Evolutionary conservation across 37 sponge, comb jelly and placozoan species (phyloP), one percentile per base, ranked within the genome.

Genomic region (Halichondria panicea): DNA sequence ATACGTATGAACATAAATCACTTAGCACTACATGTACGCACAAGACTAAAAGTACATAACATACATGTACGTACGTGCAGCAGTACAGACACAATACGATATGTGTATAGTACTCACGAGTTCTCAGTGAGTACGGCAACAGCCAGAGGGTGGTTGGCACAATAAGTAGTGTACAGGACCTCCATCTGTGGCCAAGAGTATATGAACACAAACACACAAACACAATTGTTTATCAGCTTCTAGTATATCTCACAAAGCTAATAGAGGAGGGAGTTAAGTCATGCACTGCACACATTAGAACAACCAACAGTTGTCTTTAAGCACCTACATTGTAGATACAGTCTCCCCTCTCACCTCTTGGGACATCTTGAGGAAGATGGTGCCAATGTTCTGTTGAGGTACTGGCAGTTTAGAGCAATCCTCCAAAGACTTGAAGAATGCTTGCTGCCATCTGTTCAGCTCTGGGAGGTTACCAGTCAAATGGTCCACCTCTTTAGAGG

Each of bases 101-200:
- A 48, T n/a, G n/a, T n/a, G n/a, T n/a, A n/a, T n/a, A n/a, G n/a
- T 25, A 81, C 86, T 84, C 66, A 93, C 94, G 91, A 90, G 71
- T 95, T 95, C 43, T 95, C 96, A 37, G 96, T 95, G 22, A 95
- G 75, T 11, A 95, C 76, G 27, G 96, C 92, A 15, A 95, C 89
- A 32, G 96, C 96, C 53, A 68, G 81, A 0, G 96, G 96, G 52
- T 95, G 96, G 72, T 88, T 91, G 66, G 89, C 68, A 60, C 88
- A 88, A 31, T 88, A 95, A 5, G 75, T 33, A 13, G 71, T 39
- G 37, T 95, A 88, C 28, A 95, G 71, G 34, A 11, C 31, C 63
- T 88, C 86, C 50, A 95, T 63, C 91, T 95, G 74, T n/a, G n/a
- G n/a, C n/a, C n/a, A n/a, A n/a, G n/a, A n/a, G n/a, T n/a, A n/a